Evolutionary conservation across 1,140 invertebrate genomes (phyloP).

Genomic region (Caenorhabditis inopinata): DNA sequence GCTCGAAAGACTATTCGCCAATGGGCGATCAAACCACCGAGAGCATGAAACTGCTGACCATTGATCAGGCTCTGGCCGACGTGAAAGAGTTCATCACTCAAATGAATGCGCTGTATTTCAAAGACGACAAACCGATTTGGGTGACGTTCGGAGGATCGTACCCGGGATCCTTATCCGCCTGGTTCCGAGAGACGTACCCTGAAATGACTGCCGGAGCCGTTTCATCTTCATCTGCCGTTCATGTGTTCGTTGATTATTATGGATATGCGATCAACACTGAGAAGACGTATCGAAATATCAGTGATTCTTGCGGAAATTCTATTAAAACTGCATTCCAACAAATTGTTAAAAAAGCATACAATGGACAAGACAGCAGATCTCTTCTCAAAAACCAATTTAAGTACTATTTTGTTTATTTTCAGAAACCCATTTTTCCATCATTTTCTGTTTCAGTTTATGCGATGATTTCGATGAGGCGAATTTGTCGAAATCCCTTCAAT

Average conservation of each 20-base stretch:
- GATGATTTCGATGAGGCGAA: slow-evolving; percentile 15
- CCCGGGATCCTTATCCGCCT: slow-evolving; percentile 76
- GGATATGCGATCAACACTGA: slow-evolving; percentile 47
- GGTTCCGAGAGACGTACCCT: slow-evolving; percentile 84
- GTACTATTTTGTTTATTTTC: slow-evolving; percentile 18
- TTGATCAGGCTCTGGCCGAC: slow-evolving; percentile 43
- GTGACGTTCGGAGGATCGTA: slow-evolving; percentile 89
- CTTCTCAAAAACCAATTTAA: slow-evolving; percentile 36
- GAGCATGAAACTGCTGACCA: slow-evolving; percentile 29
- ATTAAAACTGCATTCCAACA: slow-evolving; percentile 31
- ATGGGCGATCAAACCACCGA: slow-evolving; percentile 36
- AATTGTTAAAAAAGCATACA: slow-evolving; percentile 26
- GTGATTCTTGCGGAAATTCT: background rate
- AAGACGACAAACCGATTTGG: slow-evolving; percentile 69
- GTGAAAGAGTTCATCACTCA: slow-evolving; percentile 42
- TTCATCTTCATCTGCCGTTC: slow-evolving; percentile 73
- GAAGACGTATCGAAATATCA: slow-evolving; percentile 40
- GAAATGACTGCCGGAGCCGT: slow-evolving; percentile 80
- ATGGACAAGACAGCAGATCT: background rate
- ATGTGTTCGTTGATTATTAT: slow-evolving; percentile 40
- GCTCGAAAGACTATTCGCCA: slow-evolving; percentile 29
- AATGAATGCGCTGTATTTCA: slow-evolving; percentile 45
- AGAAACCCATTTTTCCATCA: slow-evolving; percentile 33
- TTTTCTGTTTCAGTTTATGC: slow-evolving; percentile 35
- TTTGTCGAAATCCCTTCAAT: slow-evolving; percentile 32